phyloP scores from a whole-genome alignment of 2,797 vertebrate genomes.

The Fringilla coelebs region DNA sequence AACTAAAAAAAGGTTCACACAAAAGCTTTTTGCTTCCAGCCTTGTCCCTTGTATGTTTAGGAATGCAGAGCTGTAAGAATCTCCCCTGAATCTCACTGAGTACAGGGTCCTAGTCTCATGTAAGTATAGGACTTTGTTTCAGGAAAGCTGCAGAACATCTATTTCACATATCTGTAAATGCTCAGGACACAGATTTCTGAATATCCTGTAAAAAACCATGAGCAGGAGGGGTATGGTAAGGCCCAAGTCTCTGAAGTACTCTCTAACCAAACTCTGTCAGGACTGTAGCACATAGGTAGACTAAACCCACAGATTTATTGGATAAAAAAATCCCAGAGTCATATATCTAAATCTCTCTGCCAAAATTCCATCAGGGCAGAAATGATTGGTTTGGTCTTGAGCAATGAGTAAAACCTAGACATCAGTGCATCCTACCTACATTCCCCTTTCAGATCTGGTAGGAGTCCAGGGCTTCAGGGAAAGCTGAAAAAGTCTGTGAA shows the following conservation, averaged over 20 bases:
- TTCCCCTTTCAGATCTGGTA: background rate
- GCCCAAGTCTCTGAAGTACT: background rate
- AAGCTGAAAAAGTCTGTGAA: background rate
- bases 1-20: background rate
- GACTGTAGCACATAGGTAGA: background rate
- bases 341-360: background rate
- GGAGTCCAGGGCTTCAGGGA: background rate
- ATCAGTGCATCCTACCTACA: background rate
- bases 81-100: background rate
- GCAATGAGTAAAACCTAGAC: background rate
- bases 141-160: background rate
- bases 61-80: background rate
- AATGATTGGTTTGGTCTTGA: background rate
- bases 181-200: background rate
- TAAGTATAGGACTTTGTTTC: background rate
- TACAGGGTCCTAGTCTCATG: background rate
- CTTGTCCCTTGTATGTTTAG: background rate
- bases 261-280: background rate
- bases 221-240: background rate
- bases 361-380: background rate
- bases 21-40: background rate
- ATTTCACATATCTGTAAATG: background rate
- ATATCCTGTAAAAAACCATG: background rate
- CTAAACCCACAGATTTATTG: background rate
- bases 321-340: background rate